Evolutionary conservation across 2,113 vertebrate species (phyloP).

Genomic region (Ageneiosus marmoratus): DNA sequence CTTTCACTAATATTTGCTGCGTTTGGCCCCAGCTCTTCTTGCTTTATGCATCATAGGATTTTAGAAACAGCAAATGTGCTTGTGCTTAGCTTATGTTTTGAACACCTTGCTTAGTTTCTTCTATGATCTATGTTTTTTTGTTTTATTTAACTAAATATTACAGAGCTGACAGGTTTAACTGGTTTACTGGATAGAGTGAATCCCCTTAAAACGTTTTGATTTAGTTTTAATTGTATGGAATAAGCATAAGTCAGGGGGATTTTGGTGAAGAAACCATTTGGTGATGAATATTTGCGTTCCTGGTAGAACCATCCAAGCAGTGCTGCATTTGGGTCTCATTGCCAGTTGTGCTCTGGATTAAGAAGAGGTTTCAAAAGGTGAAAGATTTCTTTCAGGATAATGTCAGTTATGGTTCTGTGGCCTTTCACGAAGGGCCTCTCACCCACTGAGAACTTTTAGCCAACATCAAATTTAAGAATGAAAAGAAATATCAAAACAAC

Average conservation of each 20-base stretch:
- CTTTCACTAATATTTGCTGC: conserved; percentile 71
- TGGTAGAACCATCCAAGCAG: background rate
- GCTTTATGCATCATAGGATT: conserved; percentile 9
- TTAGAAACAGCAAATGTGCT: conserved; percentile 21
- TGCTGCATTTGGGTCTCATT: background rate
- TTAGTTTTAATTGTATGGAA: conserved; percentile 38
- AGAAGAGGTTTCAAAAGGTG: conserved; percentile 13
- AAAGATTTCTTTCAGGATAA: background rate
- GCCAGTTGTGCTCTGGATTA: conserved; percentile 17
- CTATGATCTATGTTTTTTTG: conserved; percentile 9
- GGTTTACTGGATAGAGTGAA: conserved; percentile 6
- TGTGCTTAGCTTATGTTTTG: background rate
- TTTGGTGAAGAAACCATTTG: background rate
- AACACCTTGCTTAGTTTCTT: conserved; percentile 26
- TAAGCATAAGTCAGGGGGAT: conserved; percentile 12
- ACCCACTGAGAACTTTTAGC: conserved; percentile 8
- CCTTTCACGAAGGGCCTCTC: background rate
- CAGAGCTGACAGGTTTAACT: conserved; percentile 22
- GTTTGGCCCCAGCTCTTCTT: conserved; percentile 32
- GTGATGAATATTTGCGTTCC: background rate
- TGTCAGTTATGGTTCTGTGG: background rate
- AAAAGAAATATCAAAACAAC: background rate
- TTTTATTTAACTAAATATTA: conserved; percentile 20
- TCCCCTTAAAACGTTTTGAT: conserved; percentile 27
- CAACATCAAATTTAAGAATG: background rate